These are phyloP conservation scores for Philonicus albiceps DNA, from an alignment of 2,888 invertebrate species.

Conservation along the genomic window DNA sequence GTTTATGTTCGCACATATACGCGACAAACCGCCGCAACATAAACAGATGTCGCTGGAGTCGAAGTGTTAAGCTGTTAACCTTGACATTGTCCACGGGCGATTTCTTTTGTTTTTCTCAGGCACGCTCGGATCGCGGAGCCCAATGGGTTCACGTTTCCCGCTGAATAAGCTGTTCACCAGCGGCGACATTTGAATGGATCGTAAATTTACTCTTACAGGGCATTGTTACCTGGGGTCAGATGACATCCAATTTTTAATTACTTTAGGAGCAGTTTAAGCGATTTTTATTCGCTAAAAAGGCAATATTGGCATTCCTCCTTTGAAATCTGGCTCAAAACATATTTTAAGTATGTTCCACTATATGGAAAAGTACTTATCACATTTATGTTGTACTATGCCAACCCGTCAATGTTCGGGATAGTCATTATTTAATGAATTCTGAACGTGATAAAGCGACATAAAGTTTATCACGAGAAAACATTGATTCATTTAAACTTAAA, in stretches of 20 bases:
- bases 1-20: constrained; percentile 30
- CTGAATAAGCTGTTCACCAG: not conserved
- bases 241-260: constrained; percentile 8
- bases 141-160: not conserved
- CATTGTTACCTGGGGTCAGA: not conserved
- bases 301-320: too few relatives aligned
- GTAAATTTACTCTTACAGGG: constrained; percentile 20
- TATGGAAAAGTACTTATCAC: too few relatives aligned
- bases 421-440: too few relatives aligned
- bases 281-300: not conserved
- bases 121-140: not conserved
- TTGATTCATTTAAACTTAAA: too few relatives aligned
- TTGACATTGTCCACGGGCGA: constrained; percentile 27
- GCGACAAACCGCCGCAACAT: constrained; percentile 26
- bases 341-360: too few relatives aligned
- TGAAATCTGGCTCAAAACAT: too few relatives aligned
- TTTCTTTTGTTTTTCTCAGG: constrained; percentile 11
- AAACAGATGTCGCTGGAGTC: constrained; percentile 24
- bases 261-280: not conserved
- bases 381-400: too few relatives aligned
- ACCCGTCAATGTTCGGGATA: too few relatives aligned
- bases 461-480: too few relatives aligned
- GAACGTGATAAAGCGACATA: too few relatives aligned
- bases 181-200: constrained; percentile 6
- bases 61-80: constrained; percentile 35